Percentiles rank a stretch among this genome's conserved stretches.
Evolutionary conservation across 2,888 invertebrate genomes (phyloP).

Genomic region (Hirtodrosophila cameraria): DNA sequence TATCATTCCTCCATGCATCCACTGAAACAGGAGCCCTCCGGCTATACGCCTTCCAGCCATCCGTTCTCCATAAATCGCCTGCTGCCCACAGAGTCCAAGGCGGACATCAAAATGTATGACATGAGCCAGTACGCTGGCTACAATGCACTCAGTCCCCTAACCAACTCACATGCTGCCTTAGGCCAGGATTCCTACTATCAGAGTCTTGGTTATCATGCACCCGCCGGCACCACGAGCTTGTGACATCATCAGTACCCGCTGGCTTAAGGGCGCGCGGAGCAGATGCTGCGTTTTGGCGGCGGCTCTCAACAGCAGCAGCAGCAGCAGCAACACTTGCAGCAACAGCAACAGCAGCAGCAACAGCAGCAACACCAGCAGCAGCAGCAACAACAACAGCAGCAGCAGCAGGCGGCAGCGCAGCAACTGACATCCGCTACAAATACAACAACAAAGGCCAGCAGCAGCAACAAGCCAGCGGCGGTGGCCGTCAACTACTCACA

Average conservation of each 20-base stretch:
- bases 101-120: conserved; percentile 97
- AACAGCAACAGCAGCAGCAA: conserved; percentile 61
- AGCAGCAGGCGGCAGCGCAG: conserved; percentile 69
- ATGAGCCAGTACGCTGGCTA: conserved; percentile 88
- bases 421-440: conserved; percentile 74
- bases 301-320: conserved; percentile 49
- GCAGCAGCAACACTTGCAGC: conserved; percentile 61
- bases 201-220: conserved; percentile 90
- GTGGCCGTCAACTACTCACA: conserved; percentile 68
- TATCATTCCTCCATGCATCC: conserved; percentile 87
- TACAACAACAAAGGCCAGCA: conserved; percentile 69
- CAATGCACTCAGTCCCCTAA: conserved; percentile 87
- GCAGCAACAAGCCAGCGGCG: conserved; percentile 72
- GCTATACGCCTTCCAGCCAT: conserved; percentile 93
- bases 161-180: conserved; percentile 87
- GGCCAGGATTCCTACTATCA: conserved; percentile 93
- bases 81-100: conserved; percentile 93
- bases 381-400: conserved; percentile 39
- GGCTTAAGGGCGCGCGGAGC: conserved; percentile 88
- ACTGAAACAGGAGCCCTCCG: conserved; percentile 91
- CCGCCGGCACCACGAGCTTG: conserved; percentile 92
- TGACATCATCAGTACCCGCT: conserved; percentile 94
- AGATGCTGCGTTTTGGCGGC: conserved; percentile 80
- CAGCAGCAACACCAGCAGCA: conserved; percentile 61
- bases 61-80: conserved; percentile 98